Evolutionary conservation across 2,797 vertebrate genomes (phyloP).

Genomic region (Coluber constrictor): DNA sequence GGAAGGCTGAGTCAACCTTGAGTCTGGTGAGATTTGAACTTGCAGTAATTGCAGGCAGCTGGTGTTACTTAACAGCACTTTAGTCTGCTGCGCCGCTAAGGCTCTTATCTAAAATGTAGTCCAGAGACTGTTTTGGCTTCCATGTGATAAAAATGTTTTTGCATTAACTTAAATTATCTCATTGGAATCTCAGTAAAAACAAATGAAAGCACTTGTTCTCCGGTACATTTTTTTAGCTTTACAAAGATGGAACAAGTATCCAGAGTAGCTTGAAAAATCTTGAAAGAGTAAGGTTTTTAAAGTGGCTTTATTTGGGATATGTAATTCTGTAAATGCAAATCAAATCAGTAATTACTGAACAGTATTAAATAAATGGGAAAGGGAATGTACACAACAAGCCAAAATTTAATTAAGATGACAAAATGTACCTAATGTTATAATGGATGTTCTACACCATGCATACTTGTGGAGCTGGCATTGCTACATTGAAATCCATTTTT

Average conservation of each 20-base stretch:
- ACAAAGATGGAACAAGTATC: neutral
- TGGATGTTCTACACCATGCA: neutral
- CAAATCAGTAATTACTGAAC: neutral
- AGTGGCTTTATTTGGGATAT: neutral
- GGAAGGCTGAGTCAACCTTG: no score
- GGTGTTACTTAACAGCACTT: no score
- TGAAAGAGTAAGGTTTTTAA: neutral
- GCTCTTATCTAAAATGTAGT: neutral
- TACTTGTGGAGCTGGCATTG: neutral
- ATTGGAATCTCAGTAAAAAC: neutral
- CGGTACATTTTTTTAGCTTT: neutral
- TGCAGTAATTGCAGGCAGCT: no score
- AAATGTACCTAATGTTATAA: neutral
- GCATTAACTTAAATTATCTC: neutral
- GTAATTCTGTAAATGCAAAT: neutral
- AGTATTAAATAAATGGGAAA: neutral
- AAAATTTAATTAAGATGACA: neutral
- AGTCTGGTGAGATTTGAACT: no score
- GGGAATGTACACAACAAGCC: neutral
- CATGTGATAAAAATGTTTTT: neutral
- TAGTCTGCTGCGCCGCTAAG: no score
- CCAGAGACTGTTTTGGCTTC: neutral
- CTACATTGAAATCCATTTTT: neutral
- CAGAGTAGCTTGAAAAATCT: neutral
- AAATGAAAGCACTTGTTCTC: neutral